Evolutionary conservation across 2,888 invertebrate genomes (phyloP), one percentile per base, ranked within the genome.

Genomic region (Oligia fasciuncula): DNA sequence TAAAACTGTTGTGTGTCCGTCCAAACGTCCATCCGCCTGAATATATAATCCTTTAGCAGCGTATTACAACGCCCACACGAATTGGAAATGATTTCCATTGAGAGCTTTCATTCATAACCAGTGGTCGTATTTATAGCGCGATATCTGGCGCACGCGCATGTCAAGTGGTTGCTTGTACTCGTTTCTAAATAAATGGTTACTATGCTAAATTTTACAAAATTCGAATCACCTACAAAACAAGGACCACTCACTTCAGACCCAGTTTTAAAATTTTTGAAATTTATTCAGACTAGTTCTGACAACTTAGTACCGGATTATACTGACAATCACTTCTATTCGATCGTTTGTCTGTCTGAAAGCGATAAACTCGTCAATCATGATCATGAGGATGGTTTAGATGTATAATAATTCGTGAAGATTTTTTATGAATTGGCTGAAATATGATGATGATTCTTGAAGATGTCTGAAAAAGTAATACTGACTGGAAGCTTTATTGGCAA

Each of bases 41-140:
- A 84, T 60, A 35, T 79, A 82, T 84, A 80, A 84, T 82, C 84
- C 84, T 54, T 60, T 72, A 67, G 72, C 29, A 65, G 84, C 63
- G 57, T 62, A 80, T 69, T 79, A 51, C 54, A 29, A 54, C 84
- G 54, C 81, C 81, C 81, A 83, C 81, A 54, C 69, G 40, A 40
- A 73, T 57, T 73, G 72, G n/a, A 76, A 83, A 79, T 57, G 43
- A 84, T 85, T 84, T 72, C 76, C 80, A 86, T 85, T 80, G 81
- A 87, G 77, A 71, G 65, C 17, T 67, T 79, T 81, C 87, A 88
- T 88, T 88, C 85, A 87, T 73, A 81, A 76, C 66, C 62, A 69
- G 40, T 51, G 72, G n/a, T 73, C 40, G 80, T 89, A 88, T 89
- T 88, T 84, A 87, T 88, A 89, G 89, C 73, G 11, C 65, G 80